A percentile compares a stretch with the other conserved stretches of the same genome.
Evolutionary conservation across 2,888 invertebrate species (phyloP).

Genomic region (Seira sanloemensis): DNA sequence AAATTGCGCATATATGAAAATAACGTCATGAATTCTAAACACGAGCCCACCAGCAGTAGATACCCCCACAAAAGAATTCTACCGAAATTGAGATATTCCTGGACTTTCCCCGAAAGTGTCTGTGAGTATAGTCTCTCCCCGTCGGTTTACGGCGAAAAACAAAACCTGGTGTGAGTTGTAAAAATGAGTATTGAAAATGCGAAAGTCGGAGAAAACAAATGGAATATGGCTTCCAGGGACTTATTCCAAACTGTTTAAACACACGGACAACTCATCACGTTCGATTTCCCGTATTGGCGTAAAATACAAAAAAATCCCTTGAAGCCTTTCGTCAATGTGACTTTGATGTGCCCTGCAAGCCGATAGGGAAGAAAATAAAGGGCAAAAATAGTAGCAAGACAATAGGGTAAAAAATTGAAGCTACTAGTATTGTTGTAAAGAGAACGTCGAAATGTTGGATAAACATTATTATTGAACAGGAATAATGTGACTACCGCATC

Average conservation of each 20-base stretch:
- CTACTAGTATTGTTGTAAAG: background rate
- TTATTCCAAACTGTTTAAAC: conserved; percentile 35
- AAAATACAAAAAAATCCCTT: conserved; percentile 16
- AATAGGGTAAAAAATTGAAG: background rate
- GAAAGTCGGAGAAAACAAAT: conserved; percentile 5
- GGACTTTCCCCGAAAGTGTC: no score
- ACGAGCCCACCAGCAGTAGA: no score
- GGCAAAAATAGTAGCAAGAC: background rate
- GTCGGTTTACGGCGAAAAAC: no score
- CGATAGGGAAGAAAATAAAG: background rate
- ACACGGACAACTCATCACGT: conserved; percentile 52
- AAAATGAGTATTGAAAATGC: background rate
- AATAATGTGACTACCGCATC: conserved; percentile 11
- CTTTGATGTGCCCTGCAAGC: conserved; percentile 19
- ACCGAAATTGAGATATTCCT: no score
- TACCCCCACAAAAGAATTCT: no score
- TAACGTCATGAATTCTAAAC: no score
- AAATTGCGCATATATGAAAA: no score
- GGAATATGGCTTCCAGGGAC: background rate
- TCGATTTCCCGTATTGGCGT: conserved; percentile 35
- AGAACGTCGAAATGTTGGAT: background rate
- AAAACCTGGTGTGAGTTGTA: background rate
- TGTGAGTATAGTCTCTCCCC: no score
- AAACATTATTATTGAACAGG: background rate
- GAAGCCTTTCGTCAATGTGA: background rate